phyloP scores from a whole-genome alignment of 1,140 invertebrate genomes.

The Pantala flavescens region DNA sequence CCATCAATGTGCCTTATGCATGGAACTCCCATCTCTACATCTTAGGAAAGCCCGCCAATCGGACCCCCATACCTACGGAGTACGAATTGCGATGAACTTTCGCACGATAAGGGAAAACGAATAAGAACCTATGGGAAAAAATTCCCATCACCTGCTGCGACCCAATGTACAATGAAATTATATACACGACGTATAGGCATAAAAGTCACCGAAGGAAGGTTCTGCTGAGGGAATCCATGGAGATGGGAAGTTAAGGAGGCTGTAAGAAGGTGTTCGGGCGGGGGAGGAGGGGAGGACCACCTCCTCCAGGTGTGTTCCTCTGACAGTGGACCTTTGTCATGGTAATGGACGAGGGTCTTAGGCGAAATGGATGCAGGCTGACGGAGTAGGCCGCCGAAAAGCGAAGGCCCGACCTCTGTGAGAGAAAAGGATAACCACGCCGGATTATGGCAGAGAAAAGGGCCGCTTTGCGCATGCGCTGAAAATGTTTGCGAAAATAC shows the following conservation, averaged over 20 bases:
- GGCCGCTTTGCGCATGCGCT: not conserved
- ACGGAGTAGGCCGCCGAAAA: not conserved
- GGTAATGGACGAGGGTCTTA: slow-evolving; percentile 7
- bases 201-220: not conserved
- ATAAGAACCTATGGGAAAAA: no score
- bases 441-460: not conserved
- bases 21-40: no score
- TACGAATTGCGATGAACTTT: no score
- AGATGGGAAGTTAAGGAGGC: not conserved
- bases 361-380: not conserved
- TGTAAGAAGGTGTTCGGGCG: not conserved
- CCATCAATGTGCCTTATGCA: no score
- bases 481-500: no score
- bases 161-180: no score
- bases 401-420: not conserved
- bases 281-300: not conserved
- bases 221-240: not conserved
- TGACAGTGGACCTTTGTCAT: slow-evolving; percentile 4
- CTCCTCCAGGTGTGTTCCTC: not conserved
- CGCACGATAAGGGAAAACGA: no score
- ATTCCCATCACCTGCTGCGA: no score
- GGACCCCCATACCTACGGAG: no score
- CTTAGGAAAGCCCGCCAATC: no score
- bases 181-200: no score
- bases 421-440: not conserved